A percentile compares a stretch with the other conserved stretches of the same genome.
Evolutionary conservation across 2,797 vertebrate genomes (phyloP).

Genomic region (Odontamblyopus lacepedii): DNA sequence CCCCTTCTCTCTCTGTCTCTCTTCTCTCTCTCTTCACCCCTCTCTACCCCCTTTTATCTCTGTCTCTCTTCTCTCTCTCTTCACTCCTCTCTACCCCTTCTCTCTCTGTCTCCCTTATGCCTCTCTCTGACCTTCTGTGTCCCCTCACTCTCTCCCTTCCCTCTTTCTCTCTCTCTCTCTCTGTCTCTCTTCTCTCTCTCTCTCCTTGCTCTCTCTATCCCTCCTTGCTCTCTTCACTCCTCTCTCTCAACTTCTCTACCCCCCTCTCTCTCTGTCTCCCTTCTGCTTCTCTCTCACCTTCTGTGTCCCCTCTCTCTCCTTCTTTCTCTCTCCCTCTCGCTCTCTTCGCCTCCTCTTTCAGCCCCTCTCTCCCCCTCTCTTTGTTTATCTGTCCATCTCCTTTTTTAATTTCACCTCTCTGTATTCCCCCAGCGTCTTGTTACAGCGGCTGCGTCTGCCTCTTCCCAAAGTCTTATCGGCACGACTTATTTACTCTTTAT

Average conservation of each 20-base stretch:
- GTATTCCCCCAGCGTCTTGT: slow-evolving; percentile 63
- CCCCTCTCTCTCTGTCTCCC: not conserved
- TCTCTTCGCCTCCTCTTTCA: slow-evolving; percentile 15
- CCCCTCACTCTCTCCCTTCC: no score
- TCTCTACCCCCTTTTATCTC: slow-evolving; percentile 13
- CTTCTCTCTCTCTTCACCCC: slow-evolving; percentile 4
- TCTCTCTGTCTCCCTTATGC: no score
- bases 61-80: no score
- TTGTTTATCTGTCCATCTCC: slow-evolving; percentile 47
- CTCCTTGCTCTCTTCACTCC: not conserved
- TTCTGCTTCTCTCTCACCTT: slow-evolving; percentile 5
- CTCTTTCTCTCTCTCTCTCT: no score
- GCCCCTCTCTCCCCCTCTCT: slow-evolving; percentile 29
- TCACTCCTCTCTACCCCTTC: no score
- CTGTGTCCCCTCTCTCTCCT: slow-evolving; percentile 1
- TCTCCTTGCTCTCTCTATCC: not conserved
- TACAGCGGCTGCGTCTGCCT: slow-evolving; percentile 70
- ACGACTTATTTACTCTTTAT: slow-evolving; percentile 44
- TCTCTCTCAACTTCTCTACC: not conserved
- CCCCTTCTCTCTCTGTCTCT: no score
- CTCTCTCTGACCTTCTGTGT: fast-evolving
- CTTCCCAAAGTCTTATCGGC: slow-evolving; percentile 56
- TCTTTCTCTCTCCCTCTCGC: no score
- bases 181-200: no score
- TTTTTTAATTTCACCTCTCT: slow-evolving; percentile 24